phyloP scores from a whole-genome alignment of 2,888 invertebrate species.

The Drosophila paucipuncta region DNA sequence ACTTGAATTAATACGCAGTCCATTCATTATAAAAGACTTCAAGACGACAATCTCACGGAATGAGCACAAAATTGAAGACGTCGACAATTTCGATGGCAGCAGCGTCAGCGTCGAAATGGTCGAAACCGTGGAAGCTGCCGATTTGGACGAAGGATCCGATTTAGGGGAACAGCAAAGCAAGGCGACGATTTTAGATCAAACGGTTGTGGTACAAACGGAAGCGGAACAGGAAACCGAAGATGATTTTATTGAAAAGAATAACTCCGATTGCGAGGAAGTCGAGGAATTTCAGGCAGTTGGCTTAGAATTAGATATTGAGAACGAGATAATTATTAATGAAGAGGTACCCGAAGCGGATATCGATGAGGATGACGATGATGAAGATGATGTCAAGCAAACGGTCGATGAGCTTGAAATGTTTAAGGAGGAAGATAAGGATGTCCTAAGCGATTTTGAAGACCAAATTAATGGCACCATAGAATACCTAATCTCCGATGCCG shows the following conservation, averaged over 20 bases:
- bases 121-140: constrained; percentile 31
- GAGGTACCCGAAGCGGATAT: constrained; percentile 47
- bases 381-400: constrained; percentile 25
- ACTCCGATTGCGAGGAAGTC: constrained; percentile 43
- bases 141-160: constrained; percentile 31
- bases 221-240: constrained; percentile 35
- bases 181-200: constrained; percentile 17
- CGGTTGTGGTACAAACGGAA: constrained; percentile 22
- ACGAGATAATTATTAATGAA: constrained; percentile 71
- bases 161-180: background rate
- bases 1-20: constrained; percentile 66
- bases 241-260: constrained; percentile 37
- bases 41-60: constrained; percentile 42
- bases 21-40: constrained; percentile 55
- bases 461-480: constrained; percentile 69
- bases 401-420: constrained; percentile 39
- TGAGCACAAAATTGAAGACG: constrained; percentile 40
- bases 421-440: constrained; percentile 51
- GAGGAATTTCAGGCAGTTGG: constrained; percentile 59
- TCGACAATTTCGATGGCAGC: constrained; percentile 43
- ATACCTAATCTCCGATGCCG: constrained; percentile 65
- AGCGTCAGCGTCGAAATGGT: constrained; percentile 32
- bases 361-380: constrained; percentile 27
- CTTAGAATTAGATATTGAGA: constrained; percentile 67
- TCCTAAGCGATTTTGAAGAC: constrained; percentile 66